Evolutionary conservation across 2,888 invertebrate genomes (phyloP).

Genomic region (Rambutsinella grinnellia): DNA sequence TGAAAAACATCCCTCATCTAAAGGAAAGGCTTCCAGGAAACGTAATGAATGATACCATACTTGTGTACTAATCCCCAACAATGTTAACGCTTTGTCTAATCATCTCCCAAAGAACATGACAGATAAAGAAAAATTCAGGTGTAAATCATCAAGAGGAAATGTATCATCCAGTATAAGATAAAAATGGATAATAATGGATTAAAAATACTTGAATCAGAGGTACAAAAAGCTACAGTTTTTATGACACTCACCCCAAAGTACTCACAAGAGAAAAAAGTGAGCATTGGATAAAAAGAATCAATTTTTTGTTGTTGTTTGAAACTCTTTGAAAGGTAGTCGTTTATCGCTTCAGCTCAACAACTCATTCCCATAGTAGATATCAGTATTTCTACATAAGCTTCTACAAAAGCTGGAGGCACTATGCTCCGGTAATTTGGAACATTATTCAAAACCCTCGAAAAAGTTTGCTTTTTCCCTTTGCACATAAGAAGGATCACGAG

Average conservation of each 20-base stretch:
- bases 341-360: constrained; percentile 1
- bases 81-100: background rate
- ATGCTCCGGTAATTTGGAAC: constrained; percentile 52
- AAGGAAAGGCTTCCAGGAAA: no score
- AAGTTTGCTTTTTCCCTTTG: constrained; percentile 29
- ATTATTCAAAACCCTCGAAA: constrained; percentile 33
- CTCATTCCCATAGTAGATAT: background rate
- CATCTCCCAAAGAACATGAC: background rate
- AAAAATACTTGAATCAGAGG: no score
- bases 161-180: background rate
- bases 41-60: no score
- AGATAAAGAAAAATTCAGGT: background rate
- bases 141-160: background rate
- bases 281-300: constrained; percentile 25
- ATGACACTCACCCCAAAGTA: background rate
- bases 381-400: background rate
- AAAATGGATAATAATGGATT: background rate
- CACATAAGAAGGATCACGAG: no score
- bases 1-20: no score
- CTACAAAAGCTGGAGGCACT: constrained; percentile 37
- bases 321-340: constrained; percentile 20
- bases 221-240: no score
- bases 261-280: background rate
- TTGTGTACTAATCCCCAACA: background rate
- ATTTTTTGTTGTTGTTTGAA: constrained; percentile 33